These are phyloP conservation scores for Lonchura striata DNA, from an alignment of 2,113 vertebrate genomes.

Conservation along the genomic window DNA sequence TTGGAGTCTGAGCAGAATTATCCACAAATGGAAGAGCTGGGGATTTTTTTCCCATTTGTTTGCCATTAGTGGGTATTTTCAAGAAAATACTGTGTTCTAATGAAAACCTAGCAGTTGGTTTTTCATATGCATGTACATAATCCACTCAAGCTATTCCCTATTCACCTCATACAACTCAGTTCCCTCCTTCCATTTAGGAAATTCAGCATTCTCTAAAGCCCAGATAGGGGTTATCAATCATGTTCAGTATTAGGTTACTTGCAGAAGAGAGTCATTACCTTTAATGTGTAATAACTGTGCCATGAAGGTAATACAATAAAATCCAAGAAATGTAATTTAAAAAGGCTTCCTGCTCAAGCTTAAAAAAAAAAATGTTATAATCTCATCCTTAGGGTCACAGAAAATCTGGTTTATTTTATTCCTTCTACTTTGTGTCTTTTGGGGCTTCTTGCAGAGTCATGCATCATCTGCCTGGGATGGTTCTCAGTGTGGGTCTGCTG, in stretches of 20 bases:
- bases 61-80: not conserved
- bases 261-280: constrained; percentile 75
- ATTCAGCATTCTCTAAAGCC: constrained; percentile 51
- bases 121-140: not conserved
- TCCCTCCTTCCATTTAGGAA: constrained; percentile 33
- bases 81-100: not conserved
- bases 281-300: constrained; percentile 77
- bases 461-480: not conserved
- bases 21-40: not conserved
- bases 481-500: not conserved
- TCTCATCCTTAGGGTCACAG: constrained; percentile 62
- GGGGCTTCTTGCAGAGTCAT: not conserved
- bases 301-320: constrained; percentile 75
- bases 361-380: constrained; percentile 60
- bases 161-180: not conserved
- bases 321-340: constrained; percentile 75
- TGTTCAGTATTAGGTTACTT: constrained; percentile 72
- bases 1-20: not conserved
- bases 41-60: not conserved
- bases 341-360: constrained; percentile 65
- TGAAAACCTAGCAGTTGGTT: not conserved
- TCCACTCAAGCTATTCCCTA: not conserved
- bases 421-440: constrained; percentile 53
- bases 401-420: constrained; percentile 47
- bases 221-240: constrained; percentile 63